Base-by-base conservation (phyloP, 2,888 invertebrate genomes). In the Byasa hedistus region DNA sequence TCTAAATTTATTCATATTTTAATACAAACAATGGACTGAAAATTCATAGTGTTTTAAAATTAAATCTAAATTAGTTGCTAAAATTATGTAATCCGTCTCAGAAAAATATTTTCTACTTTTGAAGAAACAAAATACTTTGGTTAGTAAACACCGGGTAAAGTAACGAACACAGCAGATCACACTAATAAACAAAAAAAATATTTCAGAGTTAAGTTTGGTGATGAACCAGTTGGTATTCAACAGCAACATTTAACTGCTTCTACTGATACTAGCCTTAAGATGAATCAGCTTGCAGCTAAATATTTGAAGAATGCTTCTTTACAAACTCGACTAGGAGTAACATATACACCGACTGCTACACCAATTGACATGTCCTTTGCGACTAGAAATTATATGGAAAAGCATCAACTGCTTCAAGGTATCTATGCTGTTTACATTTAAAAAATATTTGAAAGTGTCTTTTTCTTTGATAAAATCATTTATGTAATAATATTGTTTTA, bases 311-410 rank as follows among this genome's bases (percentile, higher is more conserved):
- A 75, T 61, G 72, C 75, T 10, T 66, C 78, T 0, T 66, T 70
- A 4, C 55, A 70, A 0, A 68, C 68, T 2, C 74, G 71, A 8
- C 71, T n/a, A 48, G 48, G 69, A 7, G 74, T 73, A 0, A 51
- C 74, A 7, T 70, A 76, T 0, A 81, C 74, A 62, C 73, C 79
- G 2, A 57, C 72, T 2, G 57, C 75, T 2, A 72, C 84, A 64
- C 86, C 86, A 12, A 92, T 89, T 27, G 95, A 95, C 73, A 93
- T 95, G 91, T 95, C 95, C 3, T 92, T 95, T 73, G 95, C 95
- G n/a, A 95, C 95, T 15, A 91, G 94, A 77, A 94, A 94, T 74
- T 95, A 95, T 79, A 93, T 95, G 92, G 94, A 95, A 77, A 93
- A 93, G 75, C 95, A 95, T 81, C 93, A 94, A 76, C 80, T 95